Conservation (phyloP, 2,797 vertebrate genomes). For the Pseudotriccus pelzelni region DNA sequence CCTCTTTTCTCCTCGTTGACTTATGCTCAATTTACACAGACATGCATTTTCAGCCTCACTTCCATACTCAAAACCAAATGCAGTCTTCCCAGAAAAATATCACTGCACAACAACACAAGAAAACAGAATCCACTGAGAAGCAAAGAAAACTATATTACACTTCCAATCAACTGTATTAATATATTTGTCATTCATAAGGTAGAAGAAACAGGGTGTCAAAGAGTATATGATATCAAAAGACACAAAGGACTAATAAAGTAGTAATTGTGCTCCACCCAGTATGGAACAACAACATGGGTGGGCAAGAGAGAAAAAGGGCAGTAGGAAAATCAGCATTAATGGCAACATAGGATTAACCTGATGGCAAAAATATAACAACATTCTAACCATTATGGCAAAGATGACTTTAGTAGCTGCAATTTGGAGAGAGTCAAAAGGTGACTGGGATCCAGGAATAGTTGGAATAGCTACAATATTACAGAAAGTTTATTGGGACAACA, state of each 20-base stretch:
- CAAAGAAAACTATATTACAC: not conserved
- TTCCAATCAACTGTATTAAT: not conserved
- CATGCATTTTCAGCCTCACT: not conserved
- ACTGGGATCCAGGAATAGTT: not conserved
- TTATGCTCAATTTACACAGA: not conserved
- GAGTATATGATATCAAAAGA: not conserved
- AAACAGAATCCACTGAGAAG: not conserved
- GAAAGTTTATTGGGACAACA: not conserved
- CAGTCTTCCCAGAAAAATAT: not conserved
- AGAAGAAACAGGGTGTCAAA: not conserved
- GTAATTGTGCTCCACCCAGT: not conserved
- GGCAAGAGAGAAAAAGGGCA: not conserved
- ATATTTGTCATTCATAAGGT: not conserved
- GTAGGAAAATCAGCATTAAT: not conserved
- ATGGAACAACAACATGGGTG: not conserved
- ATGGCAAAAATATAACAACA: not conserved
- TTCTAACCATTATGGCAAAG: not conserved
- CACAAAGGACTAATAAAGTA: not conserved
- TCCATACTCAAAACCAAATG: not conserved
- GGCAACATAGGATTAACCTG: not conserved
- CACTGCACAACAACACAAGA: not conserved
- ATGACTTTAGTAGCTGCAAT: not conserved
- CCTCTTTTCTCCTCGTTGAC: not conserved
- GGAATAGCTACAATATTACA: not conserved
- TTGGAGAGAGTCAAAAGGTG: not conserved